Evolutionary conservation across 2,113 vertebrate species (phyloP).

Genomic region (Takifugu bimaculatus): DNA sequence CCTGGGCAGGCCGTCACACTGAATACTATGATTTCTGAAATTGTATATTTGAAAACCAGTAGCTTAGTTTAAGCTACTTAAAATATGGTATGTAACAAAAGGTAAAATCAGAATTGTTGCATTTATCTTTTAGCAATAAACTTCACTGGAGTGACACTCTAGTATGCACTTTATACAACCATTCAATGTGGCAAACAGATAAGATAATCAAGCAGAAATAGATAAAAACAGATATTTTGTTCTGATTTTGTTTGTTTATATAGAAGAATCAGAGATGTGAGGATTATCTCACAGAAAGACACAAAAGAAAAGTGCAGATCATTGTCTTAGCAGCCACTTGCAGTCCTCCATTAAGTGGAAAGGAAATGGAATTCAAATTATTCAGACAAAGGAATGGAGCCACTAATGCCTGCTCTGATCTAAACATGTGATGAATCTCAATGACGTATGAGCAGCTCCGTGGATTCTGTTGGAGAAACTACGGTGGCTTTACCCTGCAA

Average conservation of each 20-base stretch:
- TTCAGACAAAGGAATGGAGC: constrained; percentile 64
- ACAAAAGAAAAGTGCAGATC: constrained; percentile 27
- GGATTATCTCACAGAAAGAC: constrained; percentile 1
- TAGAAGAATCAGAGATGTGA: constrained; percentile 10
- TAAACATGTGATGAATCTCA: constrained; percentile 55
- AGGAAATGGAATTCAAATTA: constrained; percentile 54
- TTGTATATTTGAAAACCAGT: too few species aligned
- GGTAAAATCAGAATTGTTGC: too few species aligned
- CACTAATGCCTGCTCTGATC: constrained; percentile 50
- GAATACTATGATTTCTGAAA: too few species aligned
- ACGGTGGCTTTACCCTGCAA: neutral
- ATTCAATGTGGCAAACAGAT: too few species aligned
- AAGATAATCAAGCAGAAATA: constrained; percentile 4
- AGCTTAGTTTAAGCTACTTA: too few species aligned
- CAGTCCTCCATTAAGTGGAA: constrained; percentile 43
- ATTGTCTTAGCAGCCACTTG: constrained; percentile 46
- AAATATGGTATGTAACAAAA: too few species aligned
- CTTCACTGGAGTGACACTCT: neutral
- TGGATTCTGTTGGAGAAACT: constrained; percentile 34
- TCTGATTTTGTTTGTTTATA: constrained; percentile 12
- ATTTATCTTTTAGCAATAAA: too few species aligned
- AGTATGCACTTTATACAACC: neutral
- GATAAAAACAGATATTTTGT: constrained; percentile 10
- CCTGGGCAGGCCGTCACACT: too few species aligned
- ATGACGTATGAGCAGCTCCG: constrained; percentile 38